Evolutionary conservation across 2,888 invertebrate species (phyloP), one percentile per base, ranked within the genome.

Genomic region (Agonopterix heracliana): DNA sequence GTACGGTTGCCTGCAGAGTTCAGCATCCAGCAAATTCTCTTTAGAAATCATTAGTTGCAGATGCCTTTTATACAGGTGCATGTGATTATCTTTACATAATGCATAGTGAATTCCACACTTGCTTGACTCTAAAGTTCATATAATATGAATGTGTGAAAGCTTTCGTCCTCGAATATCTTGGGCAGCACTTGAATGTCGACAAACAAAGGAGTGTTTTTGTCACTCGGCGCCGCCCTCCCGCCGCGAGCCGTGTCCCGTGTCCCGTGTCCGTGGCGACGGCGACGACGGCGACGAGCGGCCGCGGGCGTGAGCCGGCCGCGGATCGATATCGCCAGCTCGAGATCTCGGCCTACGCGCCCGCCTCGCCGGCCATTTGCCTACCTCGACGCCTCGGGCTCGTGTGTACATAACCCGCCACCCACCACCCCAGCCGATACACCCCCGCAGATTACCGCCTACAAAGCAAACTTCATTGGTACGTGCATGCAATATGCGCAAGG

Each of bases 401-500:
- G 83, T 87, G 86, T 86, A 85, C 84, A 86, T 83, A 86, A 81
- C 83, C 85, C 80, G 70, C 81, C 85, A 73, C 83, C 72, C 79
- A 73, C 78, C 82, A 66, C 83, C 82, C 81, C 57, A 46, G 57
- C 66, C 79, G 76, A 82, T 81, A 81, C 80, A 77, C 85, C 86
- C 85, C 82, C 81, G 73, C 78, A 86, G 87, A 87, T 87, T 87
- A 86, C 87, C 84, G 86, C 86, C 87, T 85, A 87, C 87, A 86
- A 85, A 87, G 87, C 87, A 86, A 87, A 86, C 86, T 87, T 86
- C 87, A 85, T 86, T 83, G 87, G 85, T 83, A 87, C 86, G 87
- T 88, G 87, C 80, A 87, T 87, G 86, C 87, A 86, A 87, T 88
- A 85, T 87, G 84, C 87, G 86, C 86, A 87, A 87, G 87, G 86